Evolutionary conservation across 1,140 invertebrate genomes (phyloP), one percentile per base, ranked within the genome.

Genomic region (Pachypeltis micranthus): DNA sequence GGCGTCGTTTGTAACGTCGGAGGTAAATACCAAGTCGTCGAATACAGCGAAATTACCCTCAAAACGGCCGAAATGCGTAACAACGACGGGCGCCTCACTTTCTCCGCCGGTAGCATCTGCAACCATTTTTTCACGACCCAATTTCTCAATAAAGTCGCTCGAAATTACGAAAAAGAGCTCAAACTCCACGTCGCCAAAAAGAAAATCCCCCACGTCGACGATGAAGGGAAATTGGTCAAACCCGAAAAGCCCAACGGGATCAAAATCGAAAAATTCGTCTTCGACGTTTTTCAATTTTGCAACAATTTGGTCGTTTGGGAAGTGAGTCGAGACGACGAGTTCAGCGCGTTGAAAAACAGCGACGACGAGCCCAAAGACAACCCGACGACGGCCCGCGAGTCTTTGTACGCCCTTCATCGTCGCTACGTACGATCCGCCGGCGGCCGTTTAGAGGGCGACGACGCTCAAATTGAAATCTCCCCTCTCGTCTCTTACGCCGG

Each of bases 211-310:
- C 90, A 83, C 70, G 78, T 96, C 0, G 84, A 93, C 74, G 76
- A 80, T 0, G 77, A 84, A 60, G 91, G 92, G 2, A 74, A 83
- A 24, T 76, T 80, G 16, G 75, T 85, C 12, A 87, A 83, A 61
- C 95, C 96, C 0, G 80, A 82, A 0, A 81, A 83, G 70, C 85
- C 90, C 0, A 99, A 99, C 74, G 96, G 96, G 23, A 94, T 99
- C 65, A 99, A 99, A 80, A 89, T 98, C 73, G 97, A 99, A 70
- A 99, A 99, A 76, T 99, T 99, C 75, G 88, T 99, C 1, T 99
- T 99, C 73, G 97, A 99, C 77, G 94, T 98, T 0, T 98, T 99
- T 73, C 86, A 89, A 70, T 96, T 93, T 74, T 82, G 93, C 0
- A 82, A 88, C 74, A 88, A 87, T 67, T 93, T 99, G 72, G 90